Evolutionary conservation across 2,888 invertebrate species (phyloP).

Genomic region (Chrysina gloriosa): DNA sequence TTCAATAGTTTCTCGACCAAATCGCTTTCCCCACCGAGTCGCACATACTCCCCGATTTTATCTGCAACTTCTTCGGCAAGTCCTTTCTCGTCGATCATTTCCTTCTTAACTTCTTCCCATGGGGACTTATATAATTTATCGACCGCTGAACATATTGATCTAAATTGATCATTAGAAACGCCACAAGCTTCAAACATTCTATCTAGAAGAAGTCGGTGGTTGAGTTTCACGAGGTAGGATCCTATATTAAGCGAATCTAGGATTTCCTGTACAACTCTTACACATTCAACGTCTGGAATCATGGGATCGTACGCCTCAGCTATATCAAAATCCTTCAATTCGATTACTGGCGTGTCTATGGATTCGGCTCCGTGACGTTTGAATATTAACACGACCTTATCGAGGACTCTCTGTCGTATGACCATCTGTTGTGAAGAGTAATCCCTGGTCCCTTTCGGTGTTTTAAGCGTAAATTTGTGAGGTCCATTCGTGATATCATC

Average conservation of each 20-base stretch:
- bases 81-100: slow-evolving; percentile 93
- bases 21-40: slow-evolving; percentile 81
- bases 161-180: slow-evolving; percentile 89
- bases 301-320: slow-evolving; percentile 96
- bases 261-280: slow-evolving; percentile 94
- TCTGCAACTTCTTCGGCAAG: slow-evolving; percentile 84
- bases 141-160: slow-evolving; percentile 94
- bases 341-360: slow-evolving; percentile 98
- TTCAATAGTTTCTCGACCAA: slow-evolving; percentile 78
- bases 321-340: slow-evolving; percentile 99
- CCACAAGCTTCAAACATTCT: slow-evolving; percentile 98
- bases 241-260: slow-evolving; percentile 85
- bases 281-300: slow-evolving; percentile 98
- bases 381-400: slow-evolving; percentile 89
- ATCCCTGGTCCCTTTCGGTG: slow-evolving; percentile 94
- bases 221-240: slow-evolving; percentile 91
- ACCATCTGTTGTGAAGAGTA: slow-evolving; percentile 96
- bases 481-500: slow-evolving; percentile 69
- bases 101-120: slow-evolving; percentile 93
- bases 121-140: slow-evolving; percentile 98
- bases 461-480: slow-evolving; percentile 88
- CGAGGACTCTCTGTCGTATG: slow-evolving; percentile 85
- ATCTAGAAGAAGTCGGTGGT: slow-evolving; percentile 93
- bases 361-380: slow-evolving; percentile 98
- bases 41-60: slow-evolving; percentile 88